Percentiles rank a stretch among this genome's conserved stretches.
phyloP scores from a whole-genome alignment of 2,113 vertebrate genomes.

The Tricholaema leucomelas region DNA sequence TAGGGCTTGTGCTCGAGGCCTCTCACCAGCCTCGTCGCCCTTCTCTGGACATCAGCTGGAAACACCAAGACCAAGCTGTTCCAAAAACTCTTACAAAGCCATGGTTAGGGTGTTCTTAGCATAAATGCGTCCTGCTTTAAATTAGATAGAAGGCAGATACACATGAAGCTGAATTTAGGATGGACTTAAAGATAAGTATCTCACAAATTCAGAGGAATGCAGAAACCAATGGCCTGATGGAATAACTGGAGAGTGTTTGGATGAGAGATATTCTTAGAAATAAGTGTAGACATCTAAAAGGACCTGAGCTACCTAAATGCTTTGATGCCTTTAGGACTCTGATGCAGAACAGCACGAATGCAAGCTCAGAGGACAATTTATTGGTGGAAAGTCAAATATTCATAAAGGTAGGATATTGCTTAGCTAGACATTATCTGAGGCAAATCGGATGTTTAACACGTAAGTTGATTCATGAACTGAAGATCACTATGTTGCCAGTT shows the following conservation, averaged over 20 bases:
- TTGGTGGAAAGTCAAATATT: neutral
- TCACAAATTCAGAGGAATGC: neutral
- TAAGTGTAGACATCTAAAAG: neutral
- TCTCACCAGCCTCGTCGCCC: too few species aligned
- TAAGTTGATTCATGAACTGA: neutral
- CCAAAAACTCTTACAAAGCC: neutral
- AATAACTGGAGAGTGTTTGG: neutral
- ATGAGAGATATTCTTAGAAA: neutral
- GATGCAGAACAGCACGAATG: neutral
- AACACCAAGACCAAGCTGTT: neutral
- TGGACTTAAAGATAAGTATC: neutral
- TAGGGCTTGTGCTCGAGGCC: too few species aligned
- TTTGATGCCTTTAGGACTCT: neutral
- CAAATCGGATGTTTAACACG: neutral
- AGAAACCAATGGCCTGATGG: neutral
- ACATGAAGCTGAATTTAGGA: neutral
- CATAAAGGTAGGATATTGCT: neutral
- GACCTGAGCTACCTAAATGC: neutral
- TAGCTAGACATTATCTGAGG: neutral
- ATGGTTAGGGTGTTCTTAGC: neutral
- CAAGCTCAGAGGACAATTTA: neutral
- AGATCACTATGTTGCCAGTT: neutral
- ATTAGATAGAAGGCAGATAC: neutral
- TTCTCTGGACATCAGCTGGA: neutral
- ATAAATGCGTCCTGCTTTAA: neutral